Base-by-base conservation (phyloP, 2,797 vertebrate genomes). In the Clarias pachynema region DNA sequence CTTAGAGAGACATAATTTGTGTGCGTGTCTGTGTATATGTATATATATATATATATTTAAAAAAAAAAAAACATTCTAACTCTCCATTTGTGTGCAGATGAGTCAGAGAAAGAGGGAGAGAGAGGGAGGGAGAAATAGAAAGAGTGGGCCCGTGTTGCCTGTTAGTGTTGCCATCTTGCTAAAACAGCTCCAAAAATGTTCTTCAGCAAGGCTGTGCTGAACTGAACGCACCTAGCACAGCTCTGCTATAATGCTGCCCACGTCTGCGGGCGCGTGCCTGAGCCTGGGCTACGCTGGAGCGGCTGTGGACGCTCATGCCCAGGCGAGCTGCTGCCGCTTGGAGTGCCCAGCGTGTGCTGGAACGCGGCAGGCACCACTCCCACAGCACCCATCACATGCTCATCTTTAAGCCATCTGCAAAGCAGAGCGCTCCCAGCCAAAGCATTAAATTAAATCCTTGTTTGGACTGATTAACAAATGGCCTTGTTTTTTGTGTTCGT, bases 391-490 rank as follows among this genome's bases (percentile, higher is more conserved):
- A 93, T 93, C 94, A 90, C 93, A 94, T 93, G 93, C 94, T 93
- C 91, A 91, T 95, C 95, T 93, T 94, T 92, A 93, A 92, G 93
- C 95, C 95, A 95, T 95, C 95, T 95, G 95, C 93, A 95, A 94
- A 95, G 94, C 94, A 91, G 93, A 91, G 90, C 89, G 85, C 90
- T 92, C 93, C 93, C 90, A 91, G 94, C 95, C 95, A 96, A 95
- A 94, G 94, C 94, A 94, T 95, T 95, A 95, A 94, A 95, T 95
- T 94, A 95, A 95, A 95, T 95, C 94, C 93, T 94, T 95, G 95
- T 95, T 95, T 94, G 94, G 93, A 94, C 94, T 95, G 94, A 96
- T 96, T 95, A 96, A 95, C 95, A 95, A 95, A 96, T 96, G 95
- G 95, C 95, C 94, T 94, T 92, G 93, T 94, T 94, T 94, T 94